Evolutionary conservation across 2,888 invertebrate genomes (phyloP).

Genomic region (Ischnura elegans): DNA sequence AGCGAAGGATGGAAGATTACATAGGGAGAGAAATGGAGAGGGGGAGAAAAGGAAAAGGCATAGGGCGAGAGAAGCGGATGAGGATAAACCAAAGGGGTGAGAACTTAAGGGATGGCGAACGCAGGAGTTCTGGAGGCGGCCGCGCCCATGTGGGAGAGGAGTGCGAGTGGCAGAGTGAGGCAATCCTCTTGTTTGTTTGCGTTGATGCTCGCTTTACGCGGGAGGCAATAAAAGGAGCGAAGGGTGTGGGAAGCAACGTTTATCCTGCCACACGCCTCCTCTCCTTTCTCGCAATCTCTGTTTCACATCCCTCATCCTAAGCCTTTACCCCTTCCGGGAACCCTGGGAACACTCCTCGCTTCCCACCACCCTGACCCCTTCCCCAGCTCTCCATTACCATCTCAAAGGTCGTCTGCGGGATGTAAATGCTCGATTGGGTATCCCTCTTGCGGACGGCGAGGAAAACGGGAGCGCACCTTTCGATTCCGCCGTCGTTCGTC

Average conservation of each 20-base stretch:
- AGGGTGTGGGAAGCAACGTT: background rate
- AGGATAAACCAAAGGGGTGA: background rate
- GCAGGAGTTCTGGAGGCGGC: background rate
- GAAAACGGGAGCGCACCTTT: background rate
- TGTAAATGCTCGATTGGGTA: conserved; percentile 31
- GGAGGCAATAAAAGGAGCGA: conserved; percentile 4
- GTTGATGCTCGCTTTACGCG: conserved; percentile 22
- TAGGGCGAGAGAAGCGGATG: background rate
- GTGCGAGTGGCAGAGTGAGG: background rate
- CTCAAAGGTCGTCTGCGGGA: conserved; percentile 18
- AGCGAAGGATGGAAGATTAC: background rate
- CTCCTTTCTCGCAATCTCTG: background rate
- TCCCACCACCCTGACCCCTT: background rate
- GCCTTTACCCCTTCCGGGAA: background rate
- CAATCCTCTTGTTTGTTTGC: conserved; percentile 26
- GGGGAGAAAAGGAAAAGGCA: background rate
- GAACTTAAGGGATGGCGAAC: background rate
- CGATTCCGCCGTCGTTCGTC: background rate
- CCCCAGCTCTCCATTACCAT: background rate
- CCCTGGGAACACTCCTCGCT: background rate
- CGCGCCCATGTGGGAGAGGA: background rate
- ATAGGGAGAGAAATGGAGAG: background rate
- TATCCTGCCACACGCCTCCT: background rate
- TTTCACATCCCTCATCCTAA: background rate
- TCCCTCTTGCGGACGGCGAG: background rate